phyloP scores from a whole-genome alignment of 2,888 invertebrate genomes.

The Liposcelis brunnea region DNA sequence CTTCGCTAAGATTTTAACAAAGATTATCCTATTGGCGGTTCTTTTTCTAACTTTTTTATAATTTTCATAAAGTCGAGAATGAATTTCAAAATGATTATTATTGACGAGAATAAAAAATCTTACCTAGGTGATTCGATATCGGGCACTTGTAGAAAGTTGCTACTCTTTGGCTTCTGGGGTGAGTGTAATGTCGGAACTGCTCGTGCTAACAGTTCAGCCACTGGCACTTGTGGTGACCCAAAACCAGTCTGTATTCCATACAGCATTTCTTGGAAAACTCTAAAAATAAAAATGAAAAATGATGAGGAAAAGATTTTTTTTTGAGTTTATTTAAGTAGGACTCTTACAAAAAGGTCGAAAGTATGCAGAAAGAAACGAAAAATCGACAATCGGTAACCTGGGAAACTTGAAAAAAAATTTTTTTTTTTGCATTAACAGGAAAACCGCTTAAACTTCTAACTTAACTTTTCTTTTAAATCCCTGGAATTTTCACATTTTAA shows the following conservation, averaged over 20 bases:
- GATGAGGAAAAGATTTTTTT: neutral
- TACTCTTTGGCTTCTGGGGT: conserved; percentile 74
- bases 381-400: no score
- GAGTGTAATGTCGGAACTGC: conserved; percentile 75
- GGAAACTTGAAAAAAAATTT: no score
- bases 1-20: no score
- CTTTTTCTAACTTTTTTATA: conserved; percentile 19
- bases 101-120: conserved; percentile 14
- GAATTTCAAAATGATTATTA: neutral
- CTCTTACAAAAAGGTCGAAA: neutral
- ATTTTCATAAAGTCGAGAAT: no score
- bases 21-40: conserved; percentile 15
- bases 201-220: conserved; percentile 68
- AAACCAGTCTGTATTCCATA: conserved; percentile 89
- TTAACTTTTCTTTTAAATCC: no score
- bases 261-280: conserved; percentile 86
- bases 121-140: conserved; percentile 67
- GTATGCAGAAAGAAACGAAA: neutral
- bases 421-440: no score
- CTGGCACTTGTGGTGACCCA: conserved; percentile 83
- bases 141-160: conserved; percentile 81
- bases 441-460: no score
- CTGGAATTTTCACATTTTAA: no score
- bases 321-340: neutral
- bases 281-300: conserved; percentile 22